Conservation (phyloP, 92 coral and sea anemone genomes). For the Zoanthus solanderi region DNA sequence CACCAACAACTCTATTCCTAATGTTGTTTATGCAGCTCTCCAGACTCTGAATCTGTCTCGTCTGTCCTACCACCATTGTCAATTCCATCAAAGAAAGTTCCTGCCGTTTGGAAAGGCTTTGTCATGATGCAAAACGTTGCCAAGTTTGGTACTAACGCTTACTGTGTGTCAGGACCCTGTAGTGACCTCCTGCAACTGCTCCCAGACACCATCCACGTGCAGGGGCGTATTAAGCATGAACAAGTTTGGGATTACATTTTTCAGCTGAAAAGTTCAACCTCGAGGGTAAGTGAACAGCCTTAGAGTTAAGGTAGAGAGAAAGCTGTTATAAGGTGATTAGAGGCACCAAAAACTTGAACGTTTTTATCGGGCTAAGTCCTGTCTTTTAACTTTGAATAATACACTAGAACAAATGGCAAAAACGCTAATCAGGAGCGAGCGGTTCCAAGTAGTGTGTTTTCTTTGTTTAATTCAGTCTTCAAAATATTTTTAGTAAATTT, state of each 20-base stretch:
- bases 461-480: no score
- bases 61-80: constrained; percentile 61
- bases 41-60: constrained; percentile 77
- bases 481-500: no score
- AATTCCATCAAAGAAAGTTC: constrained; percentile 75
- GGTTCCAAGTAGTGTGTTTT: no score
- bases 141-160: constrained; percentile 95
- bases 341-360: no score
- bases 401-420: no score
- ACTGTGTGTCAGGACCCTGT: constrained; percentile 92
- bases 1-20: not conserved
- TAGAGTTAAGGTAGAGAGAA: no score
- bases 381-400: no score
- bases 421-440: no score
- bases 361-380: no score
- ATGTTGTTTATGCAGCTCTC: constrained; percentile 69
- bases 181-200: constrained; percentile 89
- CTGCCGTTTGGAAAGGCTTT: constrained; percentile 95
- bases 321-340: no score
- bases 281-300: constrained; percentile 78
- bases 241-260: constrained; percentile 97
- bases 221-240: constrained; percentile 90
- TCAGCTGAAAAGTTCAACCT: constrained; percentile 86
- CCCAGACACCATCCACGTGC: constrained; percentile 94
- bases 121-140: constrained; percentile 98